Evolutionary conservation across 2,888 invertebrate genomes (phyloP), one percentile per base, ranked within the genome.

Genomic region (Watsonalla binaria): DNA sequence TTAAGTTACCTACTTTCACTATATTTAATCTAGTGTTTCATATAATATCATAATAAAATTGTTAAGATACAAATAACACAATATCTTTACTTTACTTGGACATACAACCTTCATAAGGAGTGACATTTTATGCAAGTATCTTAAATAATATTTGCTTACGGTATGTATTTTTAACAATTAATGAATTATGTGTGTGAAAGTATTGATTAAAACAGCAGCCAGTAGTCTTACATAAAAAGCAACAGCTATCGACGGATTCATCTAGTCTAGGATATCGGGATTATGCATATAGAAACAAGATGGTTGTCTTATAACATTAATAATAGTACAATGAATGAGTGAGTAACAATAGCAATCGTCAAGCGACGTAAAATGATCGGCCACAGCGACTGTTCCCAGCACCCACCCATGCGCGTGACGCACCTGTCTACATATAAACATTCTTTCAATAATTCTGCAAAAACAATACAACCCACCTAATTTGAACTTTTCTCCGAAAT

Each of bases 91-190:
- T 76, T 83, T 85, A 86, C 68, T 69, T 85, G 84, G 85, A 87
- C 86, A 81, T 86, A 88, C 88, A 89, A 88, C 88, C 87, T 88
- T 88, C 77, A 76, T 79, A 89, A 86, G 86, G 84, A 86, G 80
- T 80, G 80, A 78, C 78, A 77, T 73, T 77, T 72, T 63, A 72
- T 66, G 67, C 70, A 65, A 68, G 66, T 65, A 63, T 65, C 70
- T 74, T 78, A 71, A 77, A 71, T 70, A 77, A 70, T 68, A 78
- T 75, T 81, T 81, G 80, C 80, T 74, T 66, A 69, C 64, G 14
- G 9, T 49, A 37, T 15, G 9, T 15, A n/a, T 37, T 37, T 49
- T 14, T 49, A 35, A 14, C 37, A 42, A 42, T 42, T 2, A 11
- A 42, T 42, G 42, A 42, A 42, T 6, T 37, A 4, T 11, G 11